These are phyloP conservation scores for Drosophila monieri DNA, from an alignment of 2,888 invertebrate genomes.

Conservation along the genomic window DNA sequence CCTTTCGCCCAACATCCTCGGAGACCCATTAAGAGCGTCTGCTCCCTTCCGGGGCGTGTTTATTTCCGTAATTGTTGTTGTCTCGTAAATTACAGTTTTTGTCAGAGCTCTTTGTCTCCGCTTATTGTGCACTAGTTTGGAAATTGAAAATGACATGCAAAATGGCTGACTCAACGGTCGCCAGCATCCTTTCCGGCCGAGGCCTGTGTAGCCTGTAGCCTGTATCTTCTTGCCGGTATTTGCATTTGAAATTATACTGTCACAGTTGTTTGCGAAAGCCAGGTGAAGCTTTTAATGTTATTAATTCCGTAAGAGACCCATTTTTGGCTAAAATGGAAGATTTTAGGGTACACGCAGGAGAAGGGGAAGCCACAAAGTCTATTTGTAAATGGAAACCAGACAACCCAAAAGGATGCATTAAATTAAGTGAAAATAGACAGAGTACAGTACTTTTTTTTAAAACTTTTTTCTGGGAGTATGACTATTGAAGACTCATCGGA, in stretches of 20 bases:
- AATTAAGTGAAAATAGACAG: constrained; percentile 11
- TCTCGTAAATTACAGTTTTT: constrained; percentile 50
- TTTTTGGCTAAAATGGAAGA: constrained; percentile 9
- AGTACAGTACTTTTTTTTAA: not conserved
- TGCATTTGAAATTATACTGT: constrained; percentile 35
- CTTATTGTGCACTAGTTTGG: constrained; percentile 27
- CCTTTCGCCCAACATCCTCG: constrained; percentile 38
- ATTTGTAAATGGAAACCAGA: constrained; percentile 31
- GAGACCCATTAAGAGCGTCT: constrained; percentile 39
- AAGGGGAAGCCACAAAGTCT: constrained; percentile 6
- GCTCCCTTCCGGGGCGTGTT: constrained; percentile 30
- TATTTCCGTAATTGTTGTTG: constrained; percentile 50
- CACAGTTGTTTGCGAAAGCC: constrained; percentile 32
- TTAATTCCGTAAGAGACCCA: constrained; percentile 27
- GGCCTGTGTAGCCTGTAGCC: constrained; percentile 12
- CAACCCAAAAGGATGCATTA: constrained; percentile 22
- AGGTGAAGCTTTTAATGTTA: constrained; percentile 40
- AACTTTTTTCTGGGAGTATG: not conserved
- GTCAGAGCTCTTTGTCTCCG: constrained; percentile 25
- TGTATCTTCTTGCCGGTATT: constrained; percentile 9
- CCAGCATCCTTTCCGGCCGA: constrained; percentile 8
- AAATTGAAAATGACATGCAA: constrained; percentile 48
- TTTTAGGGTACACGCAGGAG: not conserved
- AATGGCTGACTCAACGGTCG: constrained; percentile 24
- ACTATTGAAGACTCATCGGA: constrained; percentile 13